Evolutionary conservation across 2,113 vertebrate species (phyloP), one percentile per base, ranked within the genome.

Genomic region (Crypturellus undulatus): DNA sequence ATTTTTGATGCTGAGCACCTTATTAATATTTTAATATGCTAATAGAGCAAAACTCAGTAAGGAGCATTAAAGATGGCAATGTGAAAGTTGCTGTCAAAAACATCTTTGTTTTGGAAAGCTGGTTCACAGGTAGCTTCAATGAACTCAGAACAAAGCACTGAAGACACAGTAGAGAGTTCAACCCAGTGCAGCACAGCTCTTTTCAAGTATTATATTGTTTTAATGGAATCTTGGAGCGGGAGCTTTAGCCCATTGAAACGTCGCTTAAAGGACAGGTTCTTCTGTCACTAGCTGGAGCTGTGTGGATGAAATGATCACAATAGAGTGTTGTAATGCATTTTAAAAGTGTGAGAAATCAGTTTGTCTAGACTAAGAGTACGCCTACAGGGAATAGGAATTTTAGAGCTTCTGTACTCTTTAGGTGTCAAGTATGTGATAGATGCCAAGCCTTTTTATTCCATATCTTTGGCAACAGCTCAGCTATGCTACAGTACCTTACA

Each of bases 341-440:
- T 97, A 95, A 97, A 98, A 98, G 97, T 98, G 98, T 98, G 98
- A 98, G 98, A 98, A 98, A 98, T 98, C 97, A 98, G 97, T 97
- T 97, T 97, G 98, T 98, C 97, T 98, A 98, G 97, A 98, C 98
- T 96, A 95, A 97, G 95, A 97, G 94, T 94, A 83, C 87, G 93
- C 97, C 97, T 97, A 94, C 95, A 97, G 97, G 97, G 97, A 98
- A 98, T 96, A 96, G 96, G 96, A 97, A 96, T 97, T 97, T 98
- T 96, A 97, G 97, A 97, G 96, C 97, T 97, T 98, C 97, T 98
- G 97, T 98, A 97, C 96, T 97, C 98, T 97, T 98, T 98, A 98
- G 97, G 97, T 98, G 97, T 98, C 97, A 98, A 97, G 97, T 97
- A 95, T 97, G 95, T 97, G 97, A 98, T 97, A 96, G 97, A 97